Evolutionary conservation across 92 coral and sea anemone genomes (phyloP).

Genomic region (Nematostella vectensis): DNA sequence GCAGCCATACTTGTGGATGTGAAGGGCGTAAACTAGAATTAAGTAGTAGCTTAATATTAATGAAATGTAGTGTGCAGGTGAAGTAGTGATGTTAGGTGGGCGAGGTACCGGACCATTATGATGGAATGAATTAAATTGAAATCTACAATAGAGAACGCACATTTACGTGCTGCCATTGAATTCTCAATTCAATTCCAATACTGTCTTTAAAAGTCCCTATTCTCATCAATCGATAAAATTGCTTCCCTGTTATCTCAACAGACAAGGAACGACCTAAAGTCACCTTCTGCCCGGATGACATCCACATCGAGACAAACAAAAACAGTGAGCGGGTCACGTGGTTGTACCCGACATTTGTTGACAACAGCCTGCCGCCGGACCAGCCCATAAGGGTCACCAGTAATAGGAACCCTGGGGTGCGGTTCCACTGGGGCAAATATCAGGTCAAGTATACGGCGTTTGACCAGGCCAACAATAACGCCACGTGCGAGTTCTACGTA

Average conservation of each 20-base stretch:
- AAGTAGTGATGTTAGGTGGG: too few species aligned
- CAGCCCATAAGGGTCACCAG: constrained; percentile 28
- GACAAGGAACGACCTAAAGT: constrained; percentile 70
- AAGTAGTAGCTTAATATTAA: too few species aligned
- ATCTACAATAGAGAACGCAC: too few species aligned
- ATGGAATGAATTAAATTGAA: too few species aligned
- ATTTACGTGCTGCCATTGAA: too few species aligned
- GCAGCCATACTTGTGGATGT: too few species aligned
- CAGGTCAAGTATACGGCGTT: constrained; percentile 43
- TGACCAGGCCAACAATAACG: constrained; percentile 59
- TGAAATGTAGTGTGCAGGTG: too few species aligned
- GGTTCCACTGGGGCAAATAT: constrained; percentile 53
- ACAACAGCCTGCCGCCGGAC: constrained; percentile 47
- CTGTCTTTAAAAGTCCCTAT: too few species aligned
- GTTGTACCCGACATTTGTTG: constrained; percentile 54
- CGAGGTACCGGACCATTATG: too few species aligned
- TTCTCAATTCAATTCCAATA: too few species aligned
- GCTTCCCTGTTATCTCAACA: constrained; percentile 6
- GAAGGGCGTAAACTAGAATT: too few species aligned
- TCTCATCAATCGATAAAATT: too few species aligned
- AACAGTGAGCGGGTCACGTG: constrained; percentile 55
- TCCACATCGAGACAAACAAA: constrained; percentile 23
- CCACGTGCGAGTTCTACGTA: constrained; percentile 55
- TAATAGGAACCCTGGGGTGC: constrained; percentile 50
- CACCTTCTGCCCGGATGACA: constrained; percentile 45